Conservation (phyloP, 2,888 invertebrate genomes). For the Metallyticus violacea region DNA sequence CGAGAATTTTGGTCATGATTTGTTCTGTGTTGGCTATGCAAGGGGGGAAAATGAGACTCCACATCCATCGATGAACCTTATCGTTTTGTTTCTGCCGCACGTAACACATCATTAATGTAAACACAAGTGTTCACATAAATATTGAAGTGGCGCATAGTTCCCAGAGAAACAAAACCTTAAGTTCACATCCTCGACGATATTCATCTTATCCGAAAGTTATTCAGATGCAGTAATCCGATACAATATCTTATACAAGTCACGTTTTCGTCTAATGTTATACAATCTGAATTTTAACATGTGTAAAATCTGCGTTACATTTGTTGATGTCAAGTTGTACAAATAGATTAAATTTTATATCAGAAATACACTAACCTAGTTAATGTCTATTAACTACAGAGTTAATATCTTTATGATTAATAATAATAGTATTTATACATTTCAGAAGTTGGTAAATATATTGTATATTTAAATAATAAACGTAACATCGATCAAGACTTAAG, state of each 20-base stretch:
- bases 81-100: background rate
- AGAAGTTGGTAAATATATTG: too few species aligned
- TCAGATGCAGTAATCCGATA: background rate
- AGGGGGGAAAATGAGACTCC: background rate
- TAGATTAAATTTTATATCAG: background rate
- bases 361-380: too few species aligned
- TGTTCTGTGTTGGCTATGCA: background rate
- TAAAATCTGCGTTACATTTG: background rate
- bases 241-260: background rate
- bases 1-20: background rate
- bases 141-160: background rate
- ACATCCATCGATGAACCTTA: constrained; percentile 1
- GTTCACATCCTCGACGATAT: background rate
- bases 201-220: background rate
- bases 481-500: too few species aligned
- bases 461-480: too few species aligned
- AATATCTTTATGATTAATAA: too few species aligned
- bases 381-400: too few species aligned
- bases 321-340: background rate
- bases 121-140: background rate
- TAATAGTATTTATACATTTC: too few species aligned
- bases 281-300: background rate
- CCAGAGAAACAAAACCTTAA: background rate
- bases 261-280: background rate
- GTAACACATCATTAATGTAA: background rate